Percentiles rank a stretch among this genome's conserved stretches.
Evolutionary conservation across 1,140 invertebrate genomes (phyloP).

Genomic region (Drosophila athabasca): DNA sequence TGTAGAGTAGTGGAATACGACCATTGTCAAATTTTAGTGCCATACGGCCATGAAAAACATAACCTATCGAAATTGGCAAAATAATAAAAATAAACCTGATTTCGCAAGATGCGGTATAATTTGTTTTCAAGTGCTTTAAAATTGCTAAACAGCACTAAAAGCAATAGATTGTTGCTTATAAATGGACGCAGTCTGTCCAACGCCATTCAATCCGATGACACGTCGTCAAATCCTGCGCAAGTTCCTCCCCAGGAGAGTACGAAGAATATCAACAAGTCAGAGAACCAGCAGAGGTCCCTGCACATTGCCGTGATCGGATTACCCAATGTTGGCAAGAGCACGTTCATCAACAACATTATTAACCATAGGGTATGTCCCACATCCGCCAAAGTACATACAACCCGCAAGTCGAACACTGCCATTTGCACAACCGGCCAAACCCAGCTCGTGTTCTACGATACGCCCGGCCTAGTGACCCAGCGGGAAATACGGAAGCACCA

Average conservation of each 20-base stretch:
- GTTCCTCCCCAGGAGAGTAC: too few relatives aligned
- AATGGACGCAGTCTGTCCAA: slow-evolving; percentile 40
- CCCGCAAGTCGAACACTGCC: slow-evolving; percentile 88
- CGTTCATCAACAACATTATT: slow-evolving; percentile 93
- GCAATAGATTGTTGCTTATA: slow-evolving; percentile 4
- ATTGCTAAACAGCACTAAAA: slow-evolving; percentile 42
- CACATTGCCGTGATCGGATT: slow-evolving; percentile 94
- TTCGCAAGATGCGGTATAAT: slow-evolving; percentile 44
- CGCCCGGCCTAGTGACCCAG: slow-evolving; percentile 90
- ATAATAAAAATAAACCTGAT: background rate
- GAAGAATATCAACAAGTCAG: background rate
- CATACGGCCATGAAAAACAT: too few relatives aligned
- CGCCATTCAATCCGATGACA: slow-evolving; percentile 16
- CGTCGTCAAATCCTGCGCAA: background rate
- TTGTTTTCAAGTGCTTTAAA: slow-evolving; percentile 45
- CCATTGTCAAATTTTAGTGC: too few relatives aligned
- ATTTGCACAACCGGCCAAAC: slow-evolving; percentile 89
- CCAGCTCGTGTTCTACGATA: slow-evolving; percentile 95
- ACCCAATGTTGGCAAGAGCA: slow-evolving; percentile 97
- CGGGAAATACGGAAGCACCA: slow-evolving; percentile 88
- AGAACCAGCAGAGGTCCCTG: slow-evolving; percentile 85
- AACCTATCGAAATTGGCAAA: too few relatives aligned
- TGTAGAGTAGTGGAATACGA: too few relatives aligned
- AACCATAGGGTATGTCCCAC: slow-evolving; percentile 93
- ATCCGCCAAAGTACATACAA: slow-evolving; percentile 96